A percentile compares a stretch with the other conserved stretches of the same genome.
Evolutionary conservation across 1,140 invertebrate genomes (phyloP).

Genomic region (Ylistrum balloti): DNA sequence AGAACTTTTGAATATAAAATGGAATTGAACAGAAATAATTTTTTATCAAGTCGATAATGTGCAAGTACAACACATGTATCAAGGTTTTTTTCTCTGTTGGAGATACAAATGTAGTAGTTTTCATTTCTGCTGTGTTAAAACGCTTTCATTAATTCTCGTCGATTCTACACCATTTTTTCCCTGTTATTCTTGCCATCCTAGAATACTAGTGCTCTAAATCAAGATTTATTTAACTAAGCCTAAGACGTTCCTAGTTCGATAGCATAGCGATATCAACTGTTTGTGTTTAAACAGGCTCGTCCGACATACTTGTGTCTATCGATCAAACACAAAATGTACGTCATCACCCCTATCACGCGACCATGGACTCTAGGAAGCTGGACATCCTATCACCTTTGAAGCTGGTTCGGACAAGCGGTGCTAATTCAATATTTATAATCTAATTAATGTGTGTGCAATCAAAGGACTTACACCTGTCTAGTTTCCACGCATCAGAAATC

Average conservation of each 20-base stretch:
- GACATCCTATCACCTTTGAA: not conserved
- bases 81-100: too few species aligned
- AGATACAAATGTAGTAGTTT: too few species aligned
- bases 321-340: not conserved
- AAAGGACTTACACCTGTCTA: not conserved
- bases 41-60: too few species aligned
- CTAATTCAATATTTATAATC: constrained; percentile 16
- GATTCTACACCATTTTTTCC: too few species aligned
- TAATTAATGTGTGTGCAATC: not conserved
- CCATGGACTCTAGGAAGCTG: not conserved
- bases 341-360: not conserved
- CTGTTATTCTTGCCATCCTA: too few species aligned
- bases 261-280: not conserved
- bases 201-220: too few species aligned
- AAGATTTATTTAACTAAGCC: not conserved
- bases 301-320: not conserved
- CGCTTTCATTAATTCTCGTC: too few species aligned
- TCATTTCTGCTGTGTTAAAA: too few species aligned
- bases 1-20: too few species aligned
- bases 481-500: constrained; percentile 7
- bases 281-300: not conserved
- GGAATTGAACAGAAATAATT: too few species aligned
- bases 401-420: not conserved
- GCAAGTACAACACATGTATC: too few species aligned
- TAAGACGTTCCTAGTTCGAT: constrained; percentile 7